Evolutionary conservation across 1,140 invertebrate genomes (phyloP).

Genomic region (Gerris buenoi): DNA sequence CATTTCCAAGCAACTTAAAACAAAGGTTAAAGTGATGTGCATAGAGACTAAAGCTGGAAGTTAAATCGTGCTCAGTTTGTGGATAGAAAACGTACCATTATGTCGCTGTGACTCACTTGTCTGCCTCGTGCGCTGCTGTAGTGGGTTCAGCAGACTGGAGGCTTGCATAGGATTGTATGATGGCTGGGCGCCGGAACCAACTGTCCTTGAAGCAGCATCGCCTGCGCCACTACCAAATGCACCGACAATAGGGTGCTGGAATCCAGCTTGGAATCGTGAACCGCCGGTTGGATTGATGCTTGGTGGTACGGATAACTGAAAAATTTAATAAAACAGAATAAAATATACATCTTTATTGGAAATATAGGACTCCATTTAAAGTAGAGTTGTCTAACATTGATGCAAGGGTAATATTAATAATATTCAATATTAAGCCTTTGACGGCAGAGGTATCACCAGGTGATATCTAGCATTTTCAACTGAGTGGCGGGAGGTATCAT

Average conservation of each 20-base stretch:
- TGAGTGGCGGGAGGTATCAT: no score
- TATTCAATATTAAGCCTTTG: no score
- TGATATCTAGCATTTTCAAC: no score
- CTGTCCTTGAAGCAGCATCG: background rate
- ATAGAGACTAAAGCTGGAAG: no score
- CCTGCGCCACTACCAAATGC: background rate
- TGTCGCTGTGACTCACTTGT: background rate
- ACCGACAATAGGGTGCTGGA: background rate
- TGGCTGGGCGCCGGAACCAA: background rate
- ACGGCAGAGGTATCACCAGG: no score
- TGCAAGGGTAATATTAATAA: no score
- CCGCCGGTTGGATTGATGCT: slow-evolving; percentile 20
- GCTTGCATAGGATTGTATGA: background rate
- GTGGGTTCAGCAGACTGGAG: background rate
- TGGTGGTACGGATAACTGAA: slow-evolving; percentile 53
- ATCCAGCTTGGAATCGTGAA: background rate
- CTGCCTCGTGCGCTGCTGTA: background rate
- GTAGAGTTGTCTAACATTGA: no score
- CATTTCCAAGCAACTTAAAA: no score
- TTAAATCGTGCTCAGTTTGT: no score
- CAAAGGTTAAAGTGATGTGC: no score
- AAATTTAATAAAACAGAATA: slow-evolving; percentile 13
- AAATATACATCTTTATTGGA: no score
- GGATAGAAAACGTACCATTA: background rate
- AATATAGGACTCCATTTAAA: no score